phyloP scores from a whole-genome alignment of 2,113 vertebrate genomes.

The Planiliza haematocheilus region DNA sequence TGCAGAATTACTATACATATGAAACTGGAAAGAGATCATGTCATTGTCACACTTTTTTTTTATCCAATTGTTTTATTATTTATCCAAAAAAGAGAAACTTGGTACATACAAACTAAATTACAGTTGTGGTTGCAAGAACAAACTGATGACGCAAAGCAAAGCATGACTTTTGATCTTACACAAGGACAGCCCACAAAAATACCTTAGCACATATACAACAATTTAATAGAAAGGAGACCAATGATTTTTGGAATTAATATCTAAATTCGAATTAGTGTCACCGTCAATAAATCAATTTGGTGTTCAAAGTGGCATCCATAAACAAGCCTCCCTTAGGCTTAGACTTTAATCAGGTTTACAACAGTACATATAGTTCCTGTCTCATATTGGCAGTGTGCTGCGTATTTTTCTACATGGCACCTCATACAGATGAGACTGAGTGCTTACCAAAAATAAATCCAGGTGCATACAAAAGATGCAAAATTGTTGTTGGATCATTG shows the following conservation, averaged over 20 bases:
- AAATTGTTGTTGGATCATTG: conserved; percentile 10
- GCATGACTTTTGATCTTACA: neutral
- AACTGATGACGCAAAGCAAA: conserved; percentile 1
- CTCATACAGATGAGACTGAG: conserved; percentile 1
- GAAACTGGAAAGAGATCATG: conserved; percentile 8
- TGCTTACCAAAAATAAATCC: conserved; percentile 38
- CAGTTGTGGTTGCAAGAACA: neutral
- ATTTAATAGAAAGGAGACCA: neutral
- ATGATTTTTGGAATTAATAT: neutral
- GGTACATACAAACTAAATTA: conserved; percentile 16
- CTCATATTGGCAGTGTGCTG: neutral
- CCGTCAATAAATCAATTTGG: neutral
- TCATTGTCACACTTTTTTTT: conserved; percentile 7
- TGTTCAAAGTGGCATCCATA: neutral
- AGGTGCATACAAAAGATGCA: conserved; percentile 16
- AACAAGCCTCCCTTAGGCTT: neutral
- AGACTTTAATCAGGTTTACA: neutral
- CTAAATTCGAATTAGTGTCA: neutral
- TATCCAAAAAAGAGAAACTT: conserved; percentile 40
- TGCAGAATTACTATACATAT: neutral
- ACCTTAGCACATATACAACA: neutral
- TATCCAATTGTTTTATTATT: conserved; percentile 65
- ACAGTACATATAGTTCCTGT: neutral
- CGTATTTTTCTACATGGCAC: conserved; percentile 1
- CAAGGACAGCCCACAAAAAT: conserved; percentile 1